Percentiles rank a stretch among this genome's conserved stretches.
Conservation (phyloP, 1,140 invertebrate genomes). For the Aphaenogaster floridana region DNA sequence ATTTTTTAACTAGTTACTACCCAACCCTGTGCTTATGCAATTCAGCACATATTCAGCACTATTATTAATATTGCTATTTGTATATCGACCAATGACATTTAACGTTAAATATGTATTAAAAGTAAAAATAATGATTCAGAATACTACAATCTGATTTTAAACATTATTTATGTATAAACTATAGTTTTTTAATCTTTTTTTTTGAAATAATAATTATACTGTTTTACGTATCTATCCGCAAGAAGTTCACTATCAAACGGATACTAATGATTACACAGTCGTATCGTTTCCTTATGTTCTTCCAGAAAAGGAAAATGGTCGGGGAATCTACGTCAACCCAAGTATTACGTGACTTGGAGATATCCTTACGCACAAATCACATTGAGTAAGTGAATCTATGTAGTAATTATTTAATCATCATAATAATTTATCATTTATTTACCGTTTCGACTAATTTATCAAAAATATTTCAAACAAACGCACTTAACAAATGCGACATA, state of each 20-base stretch:
- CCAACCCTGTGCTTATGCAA: too few relatives aligned
- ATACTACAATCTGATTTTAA: neutral
- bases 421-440: conserved; percentile 30
- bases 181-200: neutral
- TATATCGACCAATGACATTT: neutral
- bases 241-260: conserved; percentile 62
- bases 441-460: neutral
- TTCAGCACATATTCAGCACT: too few relatives aligned
- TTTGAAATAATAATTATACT: neutral
- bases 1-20: too few relatives aligned
- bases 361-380: conserved; percentile 99
- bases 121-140: neutral
- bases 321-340: conserved; percentile 99
- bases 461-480: neutral
- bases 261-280: conserved; percentile 84
- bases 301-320: conserved; percentile 98
- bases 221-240: conserved; percentile 4
- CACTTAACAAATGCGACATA: neutral
- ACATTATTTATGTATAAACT: neutral
- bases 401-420: neutral
- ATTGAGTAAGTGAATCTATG: conserved; percentile 95
- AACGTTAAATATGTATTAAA: neutral
- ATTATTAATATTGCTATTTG: too few relatives aligned
- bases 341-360: conserved; percentile 98
- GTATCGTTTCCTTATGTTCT: conserved; percentile 88